Evolutionary conservation across 2,888 invertebrate species (phyloP), one percentile per base, ranked within the genome.

Genomic region (Andricus curvator): DNA sequence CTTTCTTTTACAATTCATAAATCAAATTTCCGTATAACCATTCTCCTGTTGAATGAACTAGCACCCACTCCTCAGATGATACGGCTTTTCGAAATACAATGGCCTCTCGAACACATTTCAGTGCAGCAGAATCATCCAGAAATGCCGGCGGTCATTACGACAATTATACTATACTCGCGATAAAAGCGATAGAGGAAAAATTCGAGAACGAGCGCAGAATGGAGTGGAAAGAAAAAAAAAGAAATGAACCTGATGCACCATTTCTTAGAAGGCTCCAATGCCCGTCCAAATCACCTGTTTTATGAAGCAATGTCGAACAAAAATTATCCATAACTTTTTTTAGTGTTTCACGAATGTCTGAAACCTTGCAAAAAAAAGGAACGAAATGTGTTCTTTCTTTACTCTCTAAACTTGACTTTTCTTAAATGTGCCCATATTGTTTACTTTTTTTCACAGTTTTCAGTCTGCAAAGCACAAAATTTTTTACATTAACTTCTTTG

Each of bases 91-190:
- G 29, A 51, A 70, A 51, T 70, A 70, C 70, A 70, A 70, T 70
- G 70, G 29, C 51, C 51, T 70, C 70, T 70, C 48, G 48, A 70
- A 29, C 29, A 51, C 25, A 70, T 70, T 48, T 68, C 17, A 67
- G 68, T 51, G 29, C 48, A 25, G 70, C 48, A 51, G 48, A 51
- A 70, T 70, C 51, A 70, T 70, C 29, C 25, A 70, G 70, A 51
- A 70, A 48, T 29, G 70, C 70, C 51, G 48, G 44, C 70, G 70
- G 70, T 70, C 70, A 70, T 70, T 70, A 70, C 70, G 70, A 51
- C 51, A 70, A 70, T 70, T 70, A 70, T 70, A 70, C 68, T 68
- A 48, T 68, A 68, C 68, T 68, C 68, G n/a, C 68, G 22, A 70
- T 70, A 70, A 70, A 70, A 70, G 70, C 51, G 70, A 70, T 51